Evolutionary conservation across 2,888 invertebrate genomes (phyloP).

Genomic region (Meliscaeva auricollis): DNA sequence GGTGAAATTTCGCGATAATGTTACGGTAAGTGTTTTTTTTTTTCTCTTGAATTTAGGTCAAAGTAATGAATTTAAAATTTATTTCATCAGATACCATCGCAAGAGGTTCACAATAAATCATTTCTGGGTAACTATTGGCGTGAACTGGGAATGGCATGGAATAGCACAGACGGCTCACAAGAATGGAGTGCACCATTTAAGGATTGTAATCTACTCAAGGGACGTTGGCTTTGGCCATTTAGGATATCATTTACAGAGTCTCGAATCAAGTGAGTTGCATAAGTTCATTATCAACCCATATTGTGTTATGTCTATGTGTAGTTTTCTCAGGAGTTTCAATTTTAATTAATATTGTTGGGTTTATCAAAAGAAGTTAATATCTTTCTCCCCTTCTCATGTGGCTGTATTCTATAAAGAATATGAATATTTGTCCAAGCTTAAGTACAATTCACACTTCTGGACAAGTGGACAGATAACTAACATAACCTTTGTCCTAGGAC

Average conservation of each 20-base stretch:
- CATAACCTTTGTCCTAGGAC: no score
- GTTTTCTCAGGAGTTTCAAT: no score
- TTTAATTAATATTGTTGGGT: no score
- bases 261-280: slow-evolving; percentile 82
- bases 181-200: slow-evolving; percentile 84
- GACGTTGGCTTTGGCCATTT: slow-evolving; percentile 84
- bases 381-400: no score
- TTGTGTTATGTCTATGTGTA: no score
- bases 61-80: slow-evolving; percentile 25
- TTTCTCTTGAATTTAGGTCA: not conserved
- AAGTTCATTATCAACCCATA: not conserved
- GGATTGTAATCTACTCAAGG: slow-evolving; percentile 83
- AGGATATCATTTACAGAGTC: slow-evolving; percentile 83
- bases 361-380: no score
- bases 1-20: slow-evolving; percentile 84
- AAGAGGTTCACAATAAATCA: slow-evolving; percentile 82
- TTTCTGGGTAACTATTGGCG: slow-evolving; percentile 84
- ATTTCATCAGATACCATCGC: slow-evolving; percentile 81
- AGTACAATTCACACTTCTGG: no score
- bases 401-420: no score
- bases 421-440: no score
- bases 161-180: slow-evolving; percentile 83
- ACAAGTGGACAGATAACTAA: no score
- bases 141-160: slow-evolving; percentile 84
- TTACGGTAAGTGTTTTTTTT: slow-evolving; percentile 80